Conservation (phyloP, 1,140 invertebrate species). For the Polyergus mexicanus region DNA sequence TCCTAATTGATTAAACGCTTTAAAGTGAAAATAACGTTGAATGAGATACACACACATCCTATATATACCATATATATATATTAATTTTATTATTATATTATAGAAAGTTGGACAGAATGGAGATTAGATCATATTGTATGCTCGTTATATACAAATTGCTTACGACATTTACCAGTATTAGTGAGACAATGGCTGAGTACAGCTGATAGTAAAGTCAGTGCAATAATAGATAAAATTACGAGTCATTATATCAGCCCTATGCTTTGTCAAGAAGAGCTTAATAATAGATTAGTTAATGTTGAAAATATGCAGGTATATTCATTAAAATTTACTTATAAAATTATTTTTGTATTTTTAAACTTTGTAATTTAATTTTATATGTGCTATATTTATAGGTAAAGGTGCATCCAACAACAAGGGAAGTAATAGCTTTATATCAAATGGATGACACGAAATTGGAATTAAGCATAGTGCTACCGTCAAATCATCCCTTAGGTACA, state of each 20-base stretch:
- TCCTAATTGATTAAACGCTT: no score
- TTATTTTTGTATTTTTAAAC: slow-evolving; percentile 10
- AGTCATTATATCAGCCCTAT: slow-evolving; percentile 90
- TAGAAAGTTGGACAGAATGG: slow-evolving; percentile 82
- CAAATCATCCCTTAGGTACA: slow-evolving; percentile 93
- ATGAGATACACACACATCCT: no score
- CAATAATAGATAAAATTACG: slow-evolving; percentile 92
- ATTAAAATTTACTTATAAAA: not conserved
- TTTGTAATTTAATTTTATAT: slow-evolving; percentile 13
- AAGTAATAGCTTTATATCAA: slow-evolving; percentile 93
- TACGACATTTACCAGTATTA: slow-evolving; percentile 91
- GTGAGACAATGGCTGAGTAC: slow-evolving; percentile 94
- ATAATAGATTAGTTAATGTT: slow-evolving; percentile 85
- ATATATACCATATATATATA: slow-evolving; percentile 10
- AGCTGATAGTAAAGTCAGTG: slow-evolving; percentile 89
- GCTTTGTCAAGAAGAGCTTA: slow-evolving; percentile 91
- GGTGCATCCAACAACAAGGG: slow-evolving; percentile 90
- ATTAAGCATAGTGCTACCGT: slow-evolving; percentile 91
- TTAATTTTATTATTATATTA: slow-evolving; percentile 26
- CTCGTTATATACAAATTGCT: slow-evolving; percentile 89
- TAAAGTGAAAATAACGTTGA: no score
- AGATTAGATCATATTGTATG: slow-evolving; percentile 89
- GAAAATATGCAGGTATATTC: slow-evolving; percentile 90
- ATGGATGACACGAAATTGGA: slow-evolving; percentile 94
- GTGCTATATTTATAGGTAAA: slow-evolving; percentile 87